Conservation (phyloP, 2,888 invertebrate genomes). For the Trissonchulus sp. region DNA sequence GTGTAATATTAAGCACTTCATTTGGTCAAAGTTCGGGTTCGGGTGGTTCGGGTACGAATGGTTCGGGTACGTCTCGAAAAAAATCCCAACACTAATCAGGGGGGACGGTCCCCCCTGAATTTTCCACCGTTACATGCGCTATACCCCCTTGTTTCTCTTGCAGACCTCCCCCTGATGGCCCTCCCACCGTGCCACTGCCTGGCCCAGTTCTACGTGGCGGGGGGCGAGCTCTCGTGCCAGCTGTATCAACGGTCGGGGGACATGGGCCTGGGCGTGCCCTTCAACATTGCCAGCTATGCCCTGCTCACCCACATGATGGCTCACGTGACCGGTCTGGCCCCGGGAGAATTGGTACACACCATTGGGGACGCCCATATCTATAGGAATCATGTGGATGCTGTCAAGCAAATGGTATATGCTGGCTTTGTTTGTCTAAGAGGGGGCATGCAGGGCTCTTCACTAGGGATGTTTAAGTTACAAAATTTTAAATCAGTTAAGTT, state of each 20-base stretch:
- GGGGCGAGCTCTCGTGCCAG: conserved; percentile 76
- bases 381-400: conserved; percentile 74
- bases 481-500: no score
- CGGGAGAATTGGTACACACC: conserved; percentile 87
- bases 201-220: conserved; percentile 82
- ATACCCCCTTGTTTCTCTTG: no score
- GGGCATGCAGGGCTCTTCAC: not conserved
- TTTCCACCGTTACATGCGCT: no score
- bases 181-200: conserved; percentile 93
- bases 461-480: no score
- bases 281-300: conserved; percentile 94
- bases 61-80: no score
- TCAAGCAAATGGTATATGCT: conserved; percentile 66
- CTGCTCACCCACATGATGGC: conserved; percentile 91
- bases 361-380: conserved; percentile 94
- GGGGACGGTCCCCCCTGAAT: no score
- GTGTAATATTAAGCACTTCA: no score
- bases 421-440: conserved; percentile 4
- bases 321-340: conserved; percentile 80
- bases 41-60: no score
- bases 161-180: no score
- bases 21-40: no score
- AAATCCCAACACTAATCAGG: no score
- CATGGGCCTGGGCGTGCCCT: conserved; percentile 90
- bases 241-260: conserved; percentile 94